A percentile compares a stretch with the other conserved stretches of the same genome.
These are phyloP conservation scores for Canis aureus DNA, from an alignment of 2,113 vertebrate species.

Conservation along the genomic window DNA sequence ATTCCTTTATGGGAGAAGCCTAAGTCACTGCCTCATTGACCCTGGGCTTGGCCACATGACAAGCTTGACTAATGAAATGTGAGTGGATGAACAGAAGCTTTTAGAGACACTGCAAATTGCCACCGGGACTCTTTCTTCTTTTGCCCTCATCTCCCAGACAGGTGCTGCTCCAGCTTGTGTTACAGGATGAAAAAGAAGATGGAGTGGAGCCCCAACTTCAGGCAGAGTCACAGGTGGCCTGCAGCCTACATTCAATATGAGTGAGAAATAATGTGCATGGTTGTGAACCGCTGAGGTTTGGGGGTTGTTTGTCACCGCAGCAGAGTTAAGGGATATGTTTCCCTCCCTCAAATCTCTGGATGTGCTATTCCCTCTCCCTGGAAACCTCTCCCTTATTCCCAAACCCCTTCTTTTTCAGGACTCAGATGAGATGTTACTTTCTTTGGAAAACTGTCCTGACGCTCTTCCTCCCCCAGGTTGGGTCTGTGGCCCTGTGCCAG, in stretches of 20 bases:
- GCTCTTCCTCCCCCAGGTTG: neutral
- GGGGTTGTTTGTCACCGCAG: neutral
- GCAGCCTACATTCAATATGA: neutral
- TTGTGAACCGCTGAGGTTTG: neutral
- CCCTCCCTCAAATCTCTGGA: neutral
- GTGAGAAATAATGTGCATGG: neutral
- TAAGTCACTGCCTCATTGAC: neutral
- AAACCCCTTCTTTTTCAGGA: neutral
- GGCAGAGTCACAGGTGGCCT: neutral
- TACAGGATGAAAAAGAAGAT: neutral
- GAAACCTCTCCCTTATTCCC: neutral
- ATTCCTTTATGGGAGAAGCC: neutral
- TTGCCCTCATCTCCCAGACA: neutral
- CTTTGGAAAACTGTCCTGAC: neutral
- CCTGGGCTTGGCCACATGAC: neutral
- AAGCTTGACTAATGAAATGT: neutral
- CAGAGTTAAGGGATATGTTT: neutral
- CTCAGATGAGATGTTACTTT: neutral
- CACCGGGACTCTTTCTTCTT: neutral
- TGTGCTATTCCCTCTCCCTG: neutral
- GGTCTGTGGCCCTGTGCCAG: no score
- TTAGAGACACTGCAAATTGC: neutral
- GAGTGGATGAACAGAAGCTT: neutral
- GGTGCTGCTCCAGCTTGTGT: neutral
- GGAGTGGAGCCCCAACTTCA: neutral